Evolutionary conservation across 2,113 vertebrate genomes (phyloP).

Genomic region (Poecilia latipinna): DNA sequence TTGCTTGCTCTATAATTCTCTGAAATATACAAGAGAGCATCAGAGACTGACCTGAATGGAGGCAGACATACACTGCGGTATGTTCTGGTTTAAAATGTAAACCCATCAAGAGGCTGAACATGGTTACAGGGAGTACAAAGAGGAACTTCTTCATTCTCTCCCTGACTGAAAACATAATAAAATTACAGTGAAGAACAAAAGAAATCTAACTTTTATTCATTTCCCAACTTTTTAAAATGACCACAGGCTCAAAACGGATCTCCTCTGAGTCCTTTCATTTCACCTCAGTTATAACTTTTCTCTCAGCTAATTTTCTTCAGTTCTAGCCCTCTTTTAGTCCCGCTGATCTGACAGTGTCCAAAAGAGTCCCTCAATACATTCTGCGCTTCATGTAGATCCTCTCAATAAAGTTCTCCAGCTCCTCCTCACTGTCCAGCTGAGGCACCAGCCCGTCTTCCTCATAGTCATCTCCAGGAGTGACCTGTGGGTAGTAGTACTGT

Average conservation of each 20-base stretch:
- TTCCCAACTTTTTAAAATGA: conserved; percentile 48
- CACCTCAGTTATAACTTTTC: conserved; percentile 50
- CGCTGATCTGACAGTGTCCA: conserved; percentile 56
- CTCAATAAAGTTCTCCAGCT: conserved; percentile 92
- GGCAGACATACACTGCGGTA: conserved; percentile 76
- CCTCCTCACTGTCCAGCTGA: conserved; percentile 84
- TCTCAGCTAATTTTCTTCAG: conserved; percentile 27
- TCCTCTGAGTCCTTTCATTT: conserved; percentile 47
- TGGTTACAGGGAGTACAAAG: conserved; percentile 73
- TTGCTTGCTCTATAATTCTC: conserved; percentile 56
- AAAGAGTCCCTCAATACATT: conserved; percentile 79
- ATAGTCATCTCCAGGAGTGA: conserved; percentile 73
- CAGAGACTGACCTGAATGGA: conserved; percentile 82
- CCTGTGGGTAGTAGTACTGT: conserved; percentile 78
- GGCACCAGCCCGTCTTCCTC: conserved; percentile 80
- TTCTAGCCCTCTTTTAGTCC: conserved; percentile 66
- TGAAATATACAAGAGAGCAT: conserved; percentile 70
- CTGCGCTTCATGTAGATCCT: conserved; percentile 88
- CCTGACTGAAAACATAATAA: conserved; percentile 72
- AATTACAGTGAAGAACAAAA: conserved; percentile 76
- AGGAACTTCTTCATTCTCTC: conserved; percentile 59
- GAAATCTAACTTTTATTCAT: conserved; percentile 68
- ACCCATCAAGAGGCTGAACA: conserved; percentile 80
- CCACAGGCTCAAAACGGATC: conserved; percentile 60
- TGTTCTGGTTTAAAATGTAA: conserved; percentile 81